Conservation (phyloP, 2,888 invertebrate species). For the Rhyacophila evoluta region DNA sequence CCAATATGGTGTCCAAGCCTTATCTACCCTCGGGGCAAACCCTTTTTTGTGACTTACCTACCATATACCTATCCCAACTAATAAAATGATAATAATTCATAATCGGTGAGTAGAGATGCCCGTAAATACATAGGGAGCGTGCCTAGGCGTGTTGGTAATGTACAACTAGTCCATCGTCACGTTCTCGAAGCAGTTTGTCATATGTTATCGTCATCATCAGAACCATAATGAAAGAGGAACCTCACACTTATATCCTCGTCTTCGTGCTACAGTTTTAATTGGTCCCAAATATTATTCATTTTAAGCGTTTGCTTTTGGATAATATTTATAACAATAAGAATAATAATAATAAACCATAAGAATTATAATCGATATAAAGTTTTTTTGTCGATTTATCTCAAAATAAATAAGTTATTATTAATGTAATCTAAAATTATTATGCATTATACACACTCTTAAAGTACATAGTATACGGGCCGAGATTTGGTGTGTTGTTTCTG, state of each 20-base stretch:
- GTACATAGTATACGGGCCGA: too few relatives aligned
- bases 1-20: slow-evolving; percentile 6
- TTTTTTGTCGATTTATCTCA: too few relatives aligned
- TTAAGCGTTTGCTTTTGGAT: too few relatives aligned
- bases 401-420: too few relatives aligned
- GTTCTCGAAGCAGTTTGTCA: slow-evolving; percentile 39
- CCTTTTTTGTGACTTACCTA: slow-evolving; percentile 32
- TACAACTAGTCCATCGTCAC: neutral
- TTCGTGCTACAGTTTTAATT: neutral
- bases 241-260: neutral
- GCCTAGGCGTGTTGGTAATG: slow-evolving; percentile 39
- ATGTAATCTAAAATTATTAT: too few relatives aligned
- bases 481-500: too few relatives aligned
- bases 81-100: slow-evolving; percentile 42
- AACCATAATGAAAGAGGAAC: neutral
- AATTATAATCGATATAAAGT: too few relatives aligned
- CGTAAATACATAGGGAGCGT: slow-evolving; percentile 27
- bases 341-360: too few relatives aligned
- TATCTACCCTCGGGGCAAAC: slow-evolving; percentile 35
- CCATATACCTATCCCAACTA: neutral
- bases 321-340: too few relatives aligned
- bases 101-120: slow-evolving; percentile 29
- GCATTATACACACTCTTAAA: too few relatives aligned
- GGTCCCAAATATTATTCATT: neutral
- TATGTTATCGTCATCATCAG: slow-evolving; percentile 36